Percentiles rank a stretch among this genome's conserved stretches.
phyloP scores from a whole-genome alignment of 2,797 vertebrate species.

The Poecilia gillii region DNA sequence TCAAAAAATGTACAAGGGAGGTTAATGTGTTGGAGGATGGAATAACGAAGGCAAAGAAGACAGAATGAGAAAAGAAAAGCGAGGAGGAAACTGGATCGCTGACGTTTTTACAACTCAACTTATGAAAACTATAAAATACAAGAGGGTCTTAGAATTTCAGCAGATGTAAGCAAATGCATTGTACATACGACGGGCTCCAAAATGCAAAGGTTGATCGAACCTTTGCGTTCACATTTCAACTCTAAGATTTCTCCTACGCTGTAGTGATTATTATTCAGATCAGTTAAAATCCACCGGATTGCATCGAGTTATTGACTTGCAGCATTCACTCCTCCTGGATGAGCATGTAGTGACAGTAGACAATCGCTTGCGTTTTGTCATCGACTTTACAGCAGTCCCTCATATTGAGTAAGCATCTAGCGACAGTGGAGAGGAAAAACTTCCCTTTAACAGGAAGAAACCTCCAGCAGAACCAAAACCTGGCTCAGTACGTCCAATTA shows the following conservation, averaged over 20 bases:
- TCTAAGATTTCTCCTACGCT: background rate
- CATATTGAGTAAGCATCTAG: background rate
- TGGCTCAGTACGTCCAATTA: background rate
- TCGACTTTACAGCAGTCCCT: background rate
- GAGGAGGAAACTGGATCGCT: background rate
- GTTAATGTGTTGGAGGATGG: background rate
- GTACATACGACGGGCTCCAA: background rate
- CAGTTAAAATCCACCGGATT: background rate
- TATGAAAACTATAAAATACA: background rate
- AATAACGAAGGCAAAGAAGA: background rate
- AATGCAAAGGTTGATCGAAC: background rate
- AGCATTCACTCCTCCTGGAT: background rate
- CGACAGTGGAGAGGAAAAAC: background rate
- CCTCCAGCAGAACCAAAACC: background rate
- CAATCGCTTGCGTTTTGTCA: background rate
- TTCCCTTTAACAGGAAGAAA: background rate
- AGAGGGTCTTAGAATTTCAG: background rate
- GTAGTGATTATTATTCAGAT: background rate
- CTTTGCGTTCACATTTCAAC: background rate
- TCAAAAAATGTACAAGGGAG: slow-evolving; percentile 4
- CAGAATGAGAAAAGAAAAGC: background rate
- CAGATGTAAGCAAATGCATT: background rate
- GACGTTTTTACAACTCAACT: background rate
- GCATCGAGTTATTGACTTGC: background rate
- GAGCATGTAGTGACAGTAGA: background rate